Evolutionary conservation across 2,888 invertebrate species (phyloP), one percentile per base, ranked within the genome.

Genomic region (Hesperia comma): DNA sequence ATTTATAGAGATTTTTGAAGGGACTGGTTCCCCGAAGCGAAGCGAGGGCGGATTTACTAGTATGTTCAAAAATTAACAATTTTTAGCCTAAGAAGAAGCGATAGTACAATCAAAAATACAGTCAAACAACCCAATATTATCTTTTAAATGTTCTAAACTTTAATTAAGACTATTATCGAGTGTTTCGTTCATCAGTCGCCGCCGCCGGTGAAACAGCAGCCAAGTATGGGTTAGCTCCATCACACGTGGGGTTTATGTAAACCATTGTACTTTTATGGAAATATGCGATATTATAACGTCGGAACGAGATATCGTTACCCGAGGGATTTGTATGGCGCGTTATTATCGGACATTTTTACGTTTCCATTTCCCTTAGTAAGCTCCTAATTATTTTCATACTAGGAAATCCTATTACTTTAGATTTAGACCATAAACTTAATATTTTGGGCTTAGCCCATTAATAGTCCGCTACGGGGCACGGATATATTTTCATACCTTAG

Each of bases 231-330:
- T 74, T 76, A 78, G 78, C 74, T 76, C 78, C 80, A 79, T 80
- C 79, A 80, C 80, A 83, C 82, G 81, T 79, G 78, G 79, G 75
- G 75, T 79, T 74, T 79, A 82, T 84, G 81, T 83, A 84, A 83
- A 81, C 83, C 85, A 79, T 81, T 75, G 79, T 79, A 80, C 81
- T 82, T 84, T 83, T 84, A 86, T 86, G 81, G 79, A 82, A 82
- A 85, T 83, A 74, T 70, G 73, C 79, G 77, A 79, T 81, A 84
- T 84, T 83, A 84, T 80, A 79, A 78, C 73, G 73, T 73, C 76
- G 75, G 74, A 80, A 79, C 75, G 78, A 77, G 75, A 74, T 67
- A 68, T 74, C 75, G 76, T 78, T 80, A 76, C 74, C 69, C 71
- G 51, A 64, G 73, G 79, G 77, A 79, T 79, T 82, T 79, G 77